Base-by-base conservation (phyloP, 2,113 vertebrate genomes). In the sheep (Ovis aries) region DNA sequence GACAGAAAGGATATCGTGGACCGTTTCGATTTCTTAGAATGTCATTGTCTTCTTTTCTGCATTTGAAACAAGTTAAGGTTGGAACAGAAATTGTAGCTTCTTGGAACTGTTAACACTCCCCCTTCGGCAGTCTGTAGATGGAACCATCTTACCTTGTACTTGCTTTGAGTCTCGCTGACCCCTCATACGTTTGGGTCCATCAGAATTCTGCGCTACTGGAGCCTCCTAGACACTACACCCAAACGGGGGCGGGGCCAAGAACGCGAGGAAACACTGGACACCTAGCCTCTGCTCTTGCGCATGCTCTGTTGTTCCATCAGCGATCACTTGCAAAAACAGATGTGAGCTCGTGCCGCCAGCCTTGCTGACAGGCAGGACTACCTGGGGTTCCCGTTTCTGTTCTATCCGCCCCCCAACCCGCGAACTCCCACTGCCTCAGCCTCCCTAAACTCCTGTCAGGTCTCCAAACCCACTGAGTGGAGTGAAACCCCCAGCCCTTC, bases 251-350 rank as follows among this genome's bases (percentile, higher is more conserved):
- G 0, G 1, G 27, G 45, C 64, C 52, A 8, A 9, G n/a, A 50
- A 53, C 40, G 2, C 12, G 9, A 16, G 92, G n/a, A 13, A 16
- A 62, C 33, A 0, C 43, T 3, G 17, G 16, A 4, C 25, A 3
- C 11, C 3, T 2, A 1, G 3, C 11, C 52, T 43, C 25, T 19
- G 13, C 6, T 21, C 3, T 0, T 1, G 17, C 0, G 0, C 9
- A 0, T 25, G 45, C 29, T 27, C 57, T 1, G 0, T 1, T 17
- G n/a, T 83, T 48, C 14, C 9, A 2, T 33, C 50, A 2, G 14
- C 67, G 2, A 31, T 82, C 43, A 3, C 40, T 4, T 33, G 16
- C 71, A 12, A 19, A 60, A 53, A 53, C 43, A 31, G 9, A 43
- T 52, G 33, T 36, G 40, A 74, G 19, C 14, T 74, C 33, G 0